Evolutionary conservation across 2,888 invertebrate species (phyloP).

Genomic region (Lamellibrachia satsuma): DNA sequence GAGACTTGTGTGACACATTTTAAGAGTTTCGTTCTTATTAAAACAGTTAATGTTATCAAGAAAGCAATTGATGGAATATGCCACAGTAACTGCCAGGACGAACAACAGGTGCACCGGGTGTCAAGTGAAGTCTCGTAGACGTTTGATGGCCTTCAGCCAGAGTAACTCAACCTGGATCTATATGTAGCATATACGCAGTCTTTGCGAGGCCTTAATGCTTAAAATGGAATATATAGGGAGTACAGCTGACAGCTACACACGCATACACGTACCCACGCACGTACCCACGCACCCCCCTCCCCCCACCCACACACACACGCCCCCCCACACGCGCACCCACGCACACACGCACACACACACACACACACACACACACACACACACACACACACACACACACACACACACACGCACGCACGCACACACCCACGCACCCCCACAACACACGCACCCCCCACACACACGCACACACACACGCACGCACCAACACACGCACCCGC

Average conservation of each 20-base stretch:
- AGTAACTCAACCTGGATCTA: neutral
- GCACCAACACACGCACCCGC: too few species aligned
- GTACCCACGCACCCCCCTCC: too few species aligned
- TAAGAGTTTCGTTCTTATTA: neutral
- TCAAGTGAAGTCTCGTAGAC: neutral
- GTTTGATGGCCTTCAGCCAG: neutral
- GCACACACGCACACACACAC: too few species aligned
- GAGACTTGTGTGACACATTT: neutral
- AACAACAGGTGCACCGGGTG: neutral
- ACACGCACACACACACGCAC: too few species aligned
- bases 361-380: too few species aligned
- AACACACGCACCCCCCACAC: too few species aligned
- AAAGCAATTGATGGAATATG: neutral
- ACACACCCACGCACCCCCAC: too few species aligned
- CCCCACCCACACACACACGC: too few species aligned
- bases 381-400: too few species aligned
- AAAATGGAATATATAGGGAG: neutral
- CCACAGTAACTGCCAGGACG: neutral
- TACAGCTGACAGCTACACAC: too few species aligned
- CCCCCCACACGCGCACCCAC: too few species aligned
- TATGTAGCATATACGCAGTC: neutral
- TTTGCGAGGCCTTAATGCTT: neutral
- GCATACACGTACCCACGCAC: too few species aligned
- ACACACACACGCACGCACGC: neutral
- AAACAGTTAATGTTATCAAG: neutral